These are phyloP conservation scores for Plotosus lineatus DNA, from an alignment of 2,113 vertebrate genomes.

Conservation along the genomic window DNA sequence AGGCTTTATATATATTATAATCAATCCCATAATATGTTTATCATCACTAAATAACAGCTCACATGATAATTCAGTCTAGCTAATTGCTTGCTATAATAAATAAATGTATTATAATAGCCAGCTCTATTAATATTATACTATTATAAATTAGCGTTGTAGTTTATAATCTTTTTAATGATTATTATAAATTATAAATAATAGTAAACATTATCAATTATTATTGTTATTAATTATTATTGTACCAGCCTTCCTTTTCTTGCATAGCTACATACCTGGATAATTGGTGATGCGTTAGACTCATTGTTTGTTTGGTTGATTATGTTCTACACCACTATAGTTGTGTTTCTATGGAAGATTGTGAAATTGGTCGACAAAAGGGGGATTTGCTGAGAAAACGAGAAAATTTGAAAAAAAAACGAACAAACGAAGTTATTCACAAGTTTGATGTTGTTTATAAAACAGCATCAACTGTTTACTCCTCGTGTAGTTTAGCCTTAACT, in stretches of 20 bases:
- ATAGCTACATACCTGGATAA: neutral
- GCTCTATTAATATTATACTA: neutral
- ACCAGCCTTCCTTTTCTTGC: neutral
- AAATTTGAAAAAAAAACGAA: conserved; percentile 4
- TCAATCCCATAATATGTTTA: neutral
- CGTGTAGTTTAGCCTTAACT: conserved; percentile 46
- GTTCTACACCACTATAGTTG: neutral
- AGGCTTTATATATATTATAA: neutral
- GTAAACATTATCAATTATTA: no score
- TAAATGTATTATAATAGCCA: no score
- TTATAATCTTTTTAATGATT: neutral
- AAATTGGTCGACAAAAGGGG: neutral
- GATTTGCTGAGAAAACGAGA: neutral
- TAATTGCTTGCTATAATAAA: neutral
- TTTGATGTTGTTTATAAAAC: conserved; percentile 15
- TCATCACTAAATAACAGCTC: neutral
- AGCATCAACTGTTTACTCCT: conserved; percentile 44
- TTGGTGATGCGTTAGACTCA: neutral
- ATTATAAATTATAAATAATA: no score
- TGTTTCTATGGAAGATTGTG: neutral
- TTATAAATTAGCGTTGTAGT: neutral
- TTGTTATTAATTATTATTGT: no score
- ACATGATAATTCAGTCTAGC: neutral
- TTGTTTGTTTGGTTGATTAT: neutral
- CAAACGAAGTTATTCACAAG: neutral